A percentile compares a stretch with the other conserved stretches of the same genome.
Conservation (phyloP, 1,140 invertebrate species). For the Heliothis virescens region DNA sequence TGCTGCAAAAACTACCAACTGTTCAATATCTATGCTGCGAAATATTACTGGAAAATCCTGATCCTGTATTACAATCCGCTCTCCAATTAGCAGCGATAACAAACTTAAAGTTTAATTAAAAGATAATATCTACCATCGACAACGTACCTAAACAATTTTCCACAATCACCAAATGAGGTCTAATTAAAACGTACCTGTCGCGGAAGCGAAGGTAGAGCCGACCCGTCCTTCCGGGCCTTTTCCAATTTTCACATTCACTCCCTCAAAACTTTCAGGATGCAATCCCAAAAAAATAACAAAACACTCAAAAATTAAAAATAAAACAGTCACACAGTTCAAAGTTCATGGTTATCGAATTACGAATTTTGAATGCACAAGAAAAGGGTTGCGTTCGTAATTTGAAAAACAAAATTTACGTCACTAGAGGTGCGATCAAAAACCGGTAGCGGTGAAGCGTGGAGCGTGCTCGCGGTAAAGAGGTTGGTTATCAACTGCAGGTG, state of each 20-base stretch:
- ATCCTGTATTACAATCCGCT: conserved; percentile 17
- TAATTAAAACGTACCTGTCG: conserved; percentile 66
- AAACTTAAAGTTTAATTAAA: conserved; percentile 16
- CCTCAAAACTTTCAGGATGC: conserved; percentile 51
- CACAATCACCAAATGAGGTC: conserved; percentile 16
- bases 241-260: conserved; percentile 76
- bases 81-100: conserved; percentile 6
- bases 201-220: conserved; percentile 69
- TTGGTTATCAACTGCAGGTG: conserved; percentile 78
- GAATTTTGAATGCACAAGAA: conserved; percentile 26
- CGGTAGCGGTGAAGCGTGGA: conserved; percentile 48
- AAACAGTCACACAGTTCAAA: conserved; percentile 52
- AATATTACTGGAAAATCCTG: conserved; percentile 39
- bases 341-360: conserved; percentile 24
- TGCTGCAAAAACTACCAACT: background rate
- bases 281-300: conserved; percentile 50
- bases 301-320: conserved; percentile 57
- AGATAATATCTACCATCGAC: background rate
- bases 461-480: conserved; percentile 65
- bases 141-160: conserved; percentile 48
- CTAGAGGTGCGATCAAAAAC: conserved; percentile 51
- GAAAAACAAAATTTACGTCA: conserved; percentile 36
- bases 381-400: background rate
- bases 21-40: conserved; percentile 11
- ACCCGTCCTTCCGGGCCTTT: conserved; percentile 71